These are phyloP conservation scores for Mesodorylaimus sp. DNA, from an alignment of 2,888 invertebrate species.

Conservation along the genomic window DNA sequence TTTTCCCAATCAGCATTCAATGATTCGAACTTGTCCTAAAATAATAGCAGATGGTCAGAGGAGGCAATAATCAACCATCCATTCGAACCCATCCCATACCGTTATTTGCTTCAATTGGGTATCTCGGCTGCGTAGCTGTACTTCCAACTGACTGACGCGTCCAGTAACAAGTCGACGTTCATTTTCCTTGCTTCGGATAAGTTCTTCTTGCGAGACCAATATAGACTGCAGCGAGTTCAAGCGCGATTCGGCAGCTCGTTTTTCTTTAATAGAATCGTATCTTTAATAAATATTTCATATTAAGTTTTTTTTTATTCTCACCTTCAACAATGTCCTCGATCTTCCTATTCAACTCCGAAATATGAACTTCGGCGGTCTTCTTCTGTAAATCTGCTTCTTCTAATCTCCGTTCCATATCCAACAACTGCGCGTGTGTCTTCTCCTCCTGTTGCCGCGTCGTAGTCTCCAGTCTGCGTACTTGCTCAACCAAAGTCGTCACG, in stretches of 20 bases:
- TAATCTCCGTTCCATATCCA: neutral
- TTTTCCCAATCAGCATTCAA: neutral
- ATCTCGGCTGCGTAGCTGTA: neutral
- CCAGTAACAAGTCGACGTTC: neutral
- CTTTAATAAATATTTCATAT: neutral
- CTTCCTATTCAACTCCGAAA: neutral
- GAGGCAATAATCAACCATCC: too few relatives aligned
- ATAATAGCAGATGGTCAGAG: too few relatives aligned
- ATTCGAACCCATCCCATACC: neutral
- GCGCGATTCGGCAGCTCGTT: neutral
- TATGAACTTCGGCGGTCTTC: neutral
- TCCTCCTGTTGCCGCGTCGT: neutral
- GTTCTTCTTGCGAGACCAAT: neutral
- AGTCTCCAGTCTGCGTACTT: neutral
- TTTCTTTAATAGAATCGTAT: neutral
- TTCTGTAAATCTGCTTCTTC: neutral
- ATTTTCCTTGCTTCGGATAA: neutral
- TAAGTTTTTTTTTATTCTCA: neutral
- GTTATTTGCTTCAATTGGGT: neutral
- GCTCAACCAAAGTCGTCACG: neutral
- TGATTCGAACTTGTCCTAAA: neutral
- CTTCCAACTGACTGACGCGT: neutral
- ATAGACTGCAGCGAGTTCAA: neutral
- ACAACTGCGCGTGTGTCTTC: neutral
- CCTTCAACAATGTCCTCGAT: neutral